Conservation (phyloP, 2,113 vertebrate species). For the Variabilichromis moorii region DNA sequence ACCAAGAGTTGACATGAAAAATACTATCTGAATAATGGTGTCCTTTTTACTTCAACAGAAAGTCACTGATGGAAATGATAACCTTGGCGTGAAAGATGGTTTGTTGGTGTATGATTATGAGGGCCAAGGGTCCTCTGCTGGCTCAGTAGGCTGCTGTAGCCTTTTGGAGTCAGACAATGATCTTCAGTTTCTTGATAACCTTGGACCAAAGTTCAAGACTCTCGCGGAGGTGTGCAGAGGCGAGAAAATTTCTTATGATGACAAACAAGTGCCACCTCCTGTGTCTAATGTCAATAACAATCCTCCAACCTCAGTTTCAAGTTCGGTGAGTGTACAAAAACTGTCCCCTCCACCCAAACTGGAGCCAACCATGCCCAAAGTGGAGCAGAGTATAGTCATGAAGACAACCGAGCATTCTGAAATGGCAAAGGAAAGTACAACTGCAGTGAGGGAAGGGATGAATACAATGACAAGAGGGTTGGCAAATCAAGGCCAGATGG, state of each 20-base stretch:
- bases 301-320: neutral
- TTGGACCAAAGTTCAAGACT: constrained; percentile 84
- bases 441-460: neutral
- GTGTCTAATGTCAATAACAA: neutral
- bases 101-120: constrained; percentile 76
- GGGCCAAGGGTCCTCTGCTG: constrained; percentile 73
- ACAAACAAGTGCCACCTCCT: neutral
- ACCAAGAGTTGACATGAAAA: neutral
- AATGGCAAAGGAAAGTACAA: neutral
- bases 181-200: constrained; percentile 77
- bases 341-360: neutral
- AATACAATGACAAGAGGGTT: neutral
- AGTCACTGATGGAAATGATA: constrained; percentile 60
- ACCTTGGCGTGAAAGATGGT: constrained; percentile 59
- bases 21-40: neutral
- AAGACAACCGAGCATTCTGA: constrained; percentile 1
- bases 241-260: constrained; percentile 43
- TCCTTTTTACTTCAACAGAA: neutral
- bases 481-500: constrained; percentile 32
- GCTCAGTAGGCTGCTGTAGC: constrained; percentile 83
- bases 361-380: neutral
- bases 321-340: neutral
- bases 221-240: constrained; percentile 85
- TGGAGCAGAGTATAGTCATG: neutral
- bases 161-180: constrained; percentile 79